These are phyloP conservation scores for Habroteleia sp. DNA, from an alignment of 2,888 invertebrate species.

Conservation along the genomic window DNA sequence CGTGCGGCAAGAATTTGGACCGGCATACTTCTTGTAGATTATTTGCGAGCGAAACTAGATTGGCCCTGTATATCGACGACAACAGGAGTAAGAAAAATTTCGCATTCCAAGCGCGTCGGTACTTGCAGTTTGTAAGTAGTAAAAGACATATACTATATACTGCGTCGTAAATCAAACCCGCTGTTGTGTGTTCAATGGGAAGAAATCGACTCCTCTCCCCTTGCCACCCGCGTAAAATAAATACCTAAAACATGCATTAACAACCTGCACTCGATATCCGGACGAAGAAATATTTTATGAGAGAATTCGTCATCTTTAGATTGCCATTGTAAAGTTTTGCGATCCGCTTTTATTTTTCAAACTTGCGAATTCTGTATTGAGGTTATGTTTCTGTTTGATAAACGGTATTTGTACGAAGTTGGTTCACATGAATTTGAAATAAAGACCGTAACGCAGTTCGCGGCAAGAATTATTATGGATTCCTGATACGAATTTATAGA, in stretches of 20 bases:
- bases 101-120: slow-evolving; percentile 46
- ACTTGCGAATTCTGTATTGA: slow-evolving; percentile 1
- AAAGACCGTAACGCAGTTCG: too few species aligned
- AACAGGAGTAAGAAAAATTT: slow-evolving; percentile 52
- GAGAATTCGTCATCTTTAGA: slow-evolving; percentile 11
- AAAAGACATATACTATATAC: slow-evolving; percentile 54
- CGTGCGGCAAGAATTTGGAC: slow-evolving; percentile 39
- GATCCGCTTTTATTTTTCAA: slow-evolving; percentile 4
- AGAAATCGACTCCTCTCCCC: not conserved
- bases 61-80: slow-evolving; percentile 52
- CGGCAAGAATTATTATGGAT: too few species aligned
- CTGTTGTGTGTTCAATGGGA: slow-evolving; percentile 20
- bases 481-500: too few species aligned
- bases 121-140: slow-evolving; percentile 50
- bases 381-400: not conserved
- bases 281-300: slow-evolving; percentile 23
- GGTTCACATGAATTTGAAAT: not conserved
- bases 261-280: slow-evolving; percentile 15
- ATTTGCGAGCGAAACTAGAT: slow-evolving; percentile 52
- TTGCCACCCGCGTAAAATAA: slow-evolving; percentile 8
- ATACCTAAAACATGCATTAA: slow-evolving; percentile 39
- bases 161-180: slow-evolving; percentile 47
- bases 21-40: slow-evolving; percentile 42
- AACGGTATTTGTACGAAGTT: not conserved
- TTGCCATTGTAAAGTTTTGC: slow-evolving; percentile 19